Conservation (phyloP, 1,140 invertebrate genomes). For the Drosophila kanapiae region DNA sequence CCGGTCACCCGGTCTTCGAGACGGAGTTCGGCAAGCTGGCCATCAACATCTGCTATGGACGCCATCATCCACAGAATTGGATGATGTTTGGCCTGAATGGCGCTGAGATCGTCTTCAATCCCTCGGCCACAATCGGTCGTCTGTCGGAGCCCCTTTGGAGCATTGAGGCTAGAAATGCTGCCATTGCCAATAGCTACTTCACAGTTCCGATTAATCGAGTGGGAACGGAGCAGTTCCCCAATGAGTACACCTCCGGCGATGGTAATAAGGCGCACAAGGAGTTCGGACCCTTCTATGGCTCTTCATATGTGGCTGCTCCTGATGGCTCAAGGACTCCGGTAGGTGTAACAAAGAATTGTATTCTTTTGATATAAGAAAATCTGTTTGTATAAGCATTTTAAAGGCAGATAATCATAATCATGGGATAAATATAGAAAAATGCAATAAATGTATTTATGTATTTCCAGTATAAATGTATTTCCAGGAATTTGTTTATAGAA, state of each 20-base stretch:
- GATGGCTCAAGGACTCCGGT: slow-evolving; percentile 96
- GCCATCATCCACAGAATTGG: slow-evolving; percentile 99
- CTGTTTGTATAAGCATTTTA: neutral
- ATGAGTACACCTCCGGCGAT: slow-evolving; percentile 98
- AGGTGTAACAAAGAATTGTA: slow-evolving; percentile 43
- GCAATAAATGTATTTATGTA: neutral
- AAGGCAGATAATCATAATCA: neutral
- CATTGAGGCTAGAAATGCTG: slow-evolving; percentile 98
- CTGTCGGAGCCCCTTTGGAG: slow-evolving; percentile 98
- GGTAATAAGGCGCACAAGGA: slow-evolving; percentile 95
- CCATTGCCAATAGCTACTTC: slow-evolving; percentile 98
- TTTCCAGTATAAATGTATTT: neutral
- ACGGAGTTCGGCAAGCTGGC: slow-evolving; percentile 95
- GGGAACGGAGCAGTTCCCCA: slow-evolving; percentile 95
- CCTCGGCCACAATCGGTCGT: slow-evolving; percentile 94
- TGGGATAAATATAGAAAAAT: neutral
- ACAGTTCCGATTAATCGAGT: slow-evolving; percentile 98
- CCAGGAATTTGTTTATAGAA: neutral
- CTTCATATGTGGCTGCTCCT: slow-evolving; percentile 97
- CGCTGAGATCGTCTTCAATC: slow-evolving; percentile 99
- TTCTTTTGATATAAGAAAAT: neutral
- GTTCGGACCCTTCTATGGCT: slow-evolving; percentile 99
- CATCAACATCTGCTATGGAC: slow-evolving; percentile 98
- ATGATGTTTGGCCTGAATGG: slow-evolving; percentile 98
- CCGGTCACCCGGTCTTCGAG: slow-evolving; percentile 97